phyloP scores from a whole-genome alignment of 2,888 invertebrate species.

The Drosophila prostipennis region DNA sequence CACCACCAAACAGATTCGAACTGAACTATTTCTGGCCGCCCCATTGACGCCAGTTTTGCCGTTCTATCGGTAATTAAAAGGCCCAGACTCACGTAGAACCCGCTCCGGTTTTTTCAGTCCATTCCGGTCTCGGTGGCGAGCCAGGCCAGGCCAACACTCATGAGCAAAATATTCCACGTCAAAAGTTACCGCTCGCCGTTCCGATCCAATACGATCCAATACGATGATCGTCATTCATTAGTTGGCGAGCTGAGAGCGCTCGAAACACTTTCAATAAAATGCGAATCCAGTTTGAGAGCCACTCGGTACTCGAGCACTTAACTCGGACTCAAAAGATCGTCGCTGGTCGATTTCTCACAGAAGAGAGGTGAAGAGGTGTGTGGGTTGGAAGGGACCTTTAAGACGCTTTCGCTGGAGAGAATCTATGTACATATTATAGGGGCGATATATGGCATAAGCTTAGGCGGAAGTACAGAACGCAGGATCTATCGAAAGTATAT shows the following conservation, averaged over 20 bases:
- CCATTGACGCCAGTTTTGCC: constrained; percentile 67
- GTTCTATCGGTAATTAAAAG: constrained; percentile 69
- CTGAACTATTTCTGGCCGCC: constrained; percentile 38
- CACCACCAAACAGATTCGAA: constrained; percentile 56
- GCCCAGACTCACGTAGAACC: constrained; percentile 40
- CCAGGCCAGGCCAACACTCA: constrained; percentile 58
- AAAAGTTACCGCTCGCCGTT: constrained; percentile 49
- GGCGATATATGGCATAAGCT: background rate
- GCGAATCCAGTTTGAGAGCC: constrained; percentile 68
- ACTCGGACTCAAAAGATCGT: constrained; percentile 3
- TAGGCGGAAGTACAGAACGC: too few species aligned
- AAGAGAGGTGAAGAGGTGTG: background rate
- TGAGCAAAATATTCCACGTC: constrained; percentile 73
- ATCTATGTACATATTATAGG: background rate
- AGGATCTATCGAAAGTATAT: too few species aligned
- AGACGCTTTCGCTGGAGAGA: background rate
- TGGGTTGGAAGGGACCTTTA: constrained; percentile 1
- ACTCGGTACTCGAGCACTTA: constrained; percentile 20
- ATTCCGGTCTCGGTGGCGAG: constrained; percentile 10
- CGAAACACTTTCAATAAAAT: constrained; percentile 78
- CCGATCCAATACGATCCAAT: constrained; percentile 1
- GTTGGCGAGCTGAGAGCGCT: constrained; percentile 23
- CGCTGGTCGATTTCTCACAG: background rate
- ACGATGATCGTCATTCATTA: constrained; percentile 67
- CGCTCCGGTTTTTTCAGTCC: constrained; percentile 26